Evolutionary conservation across 1,140 invertebrate species (phyloP), one percentile per base, ranked within the genome.

Genomic region (Philotrypesis tridentata): DNA sequence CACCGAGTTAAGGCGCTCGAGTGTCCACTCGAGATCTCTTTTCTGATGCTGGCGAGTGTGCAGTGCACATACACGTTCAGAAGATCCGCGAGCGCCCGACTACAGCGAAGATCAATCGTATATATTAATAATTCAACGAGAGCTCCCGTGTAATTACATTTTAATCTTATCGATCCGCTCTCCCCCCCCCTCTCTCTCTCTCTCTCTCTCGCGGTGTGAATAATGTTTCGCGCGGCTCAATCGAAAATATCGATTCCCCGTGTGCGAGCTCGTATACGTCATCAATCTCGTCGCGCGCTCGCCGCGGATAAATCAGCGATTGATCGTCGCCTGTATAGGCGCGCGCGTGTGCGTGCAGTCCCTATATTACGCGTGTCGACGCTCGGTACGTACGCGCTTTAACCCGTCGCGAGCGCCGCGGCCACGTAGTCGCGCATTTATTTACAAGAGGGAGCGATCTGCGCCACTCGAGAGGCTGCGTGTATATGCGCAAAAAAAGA

Each of bases 361-460:
- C n/a, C n/a, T n/a, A n/a, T n/a, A n/a, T n/a, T 48, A 48, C 17
- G 17, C 9, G n/a, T 71, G 40, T 73, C 43, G 25, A 73, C 71
- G 12, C 25, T 12, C 33, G 71, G 40, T 73, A 73, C 25, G 21
- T 40, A n/a, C 71, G 21, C 31, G 37, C 31, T 40, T 68, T 23
- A 31, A 5, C 33, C 23, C 7, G 21, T 25, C 43, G 37, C 43
- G 43, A 37, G 33, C 3, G 43, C 14, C 12, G 33, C 3, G 43
- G 17, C 12, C 48, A 43, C n/a, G n/a, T 55, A 73, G 71, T 73
- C 71, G 43, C 12, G 43, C 43, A 29, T 73, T 73, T 55, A 31
- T 73, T 73, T 73, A 55, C 71, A 60, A 73, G 71, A 73, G 40
- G 71, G 71, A 48, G 43, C 55, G 14, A 79, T 68, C 61, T 82